Percentiles rank a stretch among this genome's conserved stretches.
These are phyloP conservation scores for Trichosurus vulpecula DNA, from an alignment of 2,797 vertebrate genomes.

Conservation along the genomic window DNA sequence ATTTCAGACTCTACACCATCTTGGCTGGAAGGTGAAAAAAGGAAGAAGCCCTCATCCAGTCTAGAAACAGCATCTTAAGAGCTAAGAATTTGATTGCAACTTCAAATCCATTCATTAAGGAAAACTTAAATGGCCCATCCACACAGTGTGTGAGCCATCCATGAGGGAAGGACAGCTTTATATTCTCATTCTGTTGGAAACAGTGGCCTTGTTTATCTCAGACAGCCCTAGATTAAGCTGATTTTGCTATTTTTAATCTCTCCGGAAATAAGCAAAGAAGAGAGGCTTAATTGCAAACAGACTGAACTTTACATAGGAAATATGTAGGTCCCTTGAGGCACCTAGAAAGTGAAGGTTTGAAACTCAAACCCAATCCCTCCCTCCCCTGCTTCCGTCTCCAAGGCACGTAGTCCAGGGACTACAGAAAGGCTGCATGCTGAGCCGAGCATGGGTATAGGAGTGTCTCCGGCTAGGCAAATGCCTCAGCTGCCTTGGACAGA, in stretches of 20 bases:
- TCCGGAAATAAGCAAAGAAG: slow-evolving; percentile 85
- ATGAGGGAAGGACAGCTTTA: slow-evolving; percentile 68
- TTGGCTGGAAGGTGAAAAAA: slow-evolving; percentile 28
- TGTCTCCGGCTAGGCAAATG: slow-evolving; percentile 36
- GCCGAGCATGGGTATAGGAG: slow-evolving; percentile 31
- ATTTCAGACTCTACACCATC: neutral
- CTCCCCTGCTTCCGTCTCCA: slow-evolving; percentile 68
- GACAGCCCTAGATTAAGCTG: slow-evolving; percentile 83
- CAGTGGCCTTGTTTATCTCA: slow-evolving; percentile 84
- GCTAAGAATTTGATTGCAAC: slow-evolving; percentile 65
- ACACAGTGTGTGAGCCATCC: slow-evolving; percentile 68
- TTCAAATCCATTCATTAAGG: slow-evolving; percentile 69
- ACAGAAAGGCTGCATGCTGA: slow-evolving; percentile 66
- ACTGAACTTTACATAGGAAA: slow-evolving; percentile 86
- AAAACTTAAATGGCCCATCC: slow-evolving; percentile 70
- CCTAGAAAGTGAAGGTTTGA: slow-evolving; percentile 83
- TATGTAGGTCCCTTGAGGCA: slow-evolving; percentile 80
- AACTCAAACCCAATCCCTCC: slow-evolving; percentile 79
- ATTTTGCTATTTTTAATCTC: slow-evolving; percentile 87
- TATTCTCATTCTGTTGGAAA: slow-evolving; percentile 81
- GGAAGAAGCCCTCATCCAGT: slow-evolving; percentile 42
- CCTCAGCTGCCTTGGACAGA: slow-evolving; percentile 39
- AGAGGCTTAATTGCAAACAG: slow-evolving; percentile 86
- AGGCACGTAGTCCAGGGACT: slow-evolving; percentile 73
- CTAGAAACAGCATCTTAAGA: slow-evolving; percentile 69